Conservation (phyloP, 2,797 vertebrate species). For the Falco concolor region DNA sequence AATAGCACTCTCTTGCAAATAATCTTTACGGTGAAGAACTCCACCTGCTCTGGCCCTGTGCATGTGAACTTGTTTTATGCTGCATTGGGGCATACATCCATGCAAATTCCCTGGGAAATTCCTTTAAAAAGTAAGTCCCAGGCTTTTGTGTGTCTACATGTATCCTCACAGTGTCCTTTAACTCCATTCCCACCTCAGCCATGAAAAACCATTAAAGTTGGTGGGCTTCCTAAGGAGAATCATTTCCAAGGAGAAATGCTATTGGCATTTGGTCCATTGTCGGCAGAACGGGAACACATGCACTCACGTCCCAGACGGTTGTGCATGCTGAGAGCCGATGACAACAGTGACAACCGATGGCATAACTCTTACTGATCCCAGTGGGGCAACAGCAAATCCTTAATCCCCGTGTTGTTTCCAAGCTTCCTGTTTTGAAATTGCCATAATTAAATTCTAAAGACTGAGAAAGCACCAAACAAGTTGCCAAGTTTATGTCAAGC, state of each 20-base stretch:
- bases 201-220: background rate
- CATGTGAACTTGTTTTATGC: background rate
- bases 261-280: background rate
- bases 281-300: background rate
- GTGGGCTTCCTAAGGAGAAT: background rate
- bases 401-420: constrained; percentile 18
- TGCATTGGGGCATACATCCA: background rate
- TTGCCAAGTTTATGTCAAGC: constrained; percentile 70
- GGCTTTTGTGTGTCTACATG: background rate
- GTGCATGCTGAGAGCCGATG: background rate
- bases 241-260: background rate
- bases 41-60: background rate
- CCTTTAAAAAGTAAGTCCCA: background rate
- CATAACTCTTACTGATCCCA: background rate
- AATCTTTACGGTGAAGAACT: background rate
- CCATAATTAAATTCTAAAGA: constrained; percentile 63
- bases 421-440: constrained; percentile 61
- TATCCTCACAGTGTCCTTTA: background rate
- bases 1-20: background rate
- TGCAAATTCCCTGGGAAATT: background rate
- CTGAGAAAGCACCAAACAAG: constrained; percentile 35
- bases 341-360: background rate
- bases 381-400: constrained; percentile 10
- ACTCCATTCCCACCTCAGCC: background rate
- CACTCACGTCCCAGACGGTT: background rate